phyloP scores from a whole-genome alignment of 2,797 vertebrate genomes.

The Malurus leucopterus region DNA sequence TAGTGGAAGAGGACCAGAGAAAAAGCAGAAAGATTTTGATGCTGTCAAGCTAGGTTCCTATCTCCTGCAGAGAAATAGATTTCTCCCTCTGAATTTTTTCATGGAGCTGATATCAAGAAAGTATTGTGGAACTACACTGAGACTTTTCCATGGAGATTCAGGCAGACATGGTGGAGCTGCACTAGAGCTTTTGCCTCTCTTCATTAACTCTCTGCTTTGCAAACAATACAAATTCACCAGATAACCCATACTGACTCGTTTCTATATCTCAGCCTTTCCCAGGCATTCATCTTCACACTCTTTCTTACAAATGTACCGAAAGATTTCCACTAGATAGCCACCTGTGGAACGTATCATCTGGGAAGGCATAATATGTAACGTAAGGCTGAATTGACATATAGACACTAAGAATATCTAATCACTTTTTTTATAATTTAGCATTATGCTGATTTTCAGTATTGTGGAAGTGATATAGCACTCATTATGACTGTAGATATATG shows the following conservation, averaged over 20 bases:
- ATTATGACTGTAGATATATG: neutral
- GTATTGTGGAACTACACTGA: neutral
- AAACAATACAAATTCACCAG: neutral
- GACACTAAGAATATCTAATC: neutral
- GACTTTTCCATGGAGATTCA: neutral
- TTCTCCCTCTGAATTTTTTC: neutral
- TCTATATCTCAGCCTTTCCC: neutral
- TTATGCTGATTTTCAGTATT: neutral
- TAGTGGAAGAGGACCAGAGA: neutral
- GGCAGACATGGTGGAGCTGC: neutral
- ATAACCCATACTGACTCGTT: neutral
- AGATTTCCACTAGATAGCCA: neutral
- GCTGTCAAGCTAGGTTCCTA: neutral
- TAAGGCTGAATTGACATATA: neutral
- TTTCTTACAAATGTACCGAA: neutral
- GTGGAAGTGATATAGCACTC: neutral
- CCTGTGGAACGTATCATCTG: fast-evolving
- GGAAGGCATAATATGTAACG: neutral
- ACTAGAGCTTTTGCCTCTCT: neutral
- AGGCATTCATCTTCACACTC: neutral
- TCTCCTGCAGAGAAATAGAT: neutral
- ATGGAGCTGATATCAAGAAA: neutral
- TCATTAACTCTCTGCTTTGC: neutral
- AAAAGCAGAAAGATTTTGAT: neutral
- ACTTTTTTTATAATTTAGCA: neutral